Conservation (phyloP, 2,888 invertebrate species). For the Orthosia cruda region DNA sequence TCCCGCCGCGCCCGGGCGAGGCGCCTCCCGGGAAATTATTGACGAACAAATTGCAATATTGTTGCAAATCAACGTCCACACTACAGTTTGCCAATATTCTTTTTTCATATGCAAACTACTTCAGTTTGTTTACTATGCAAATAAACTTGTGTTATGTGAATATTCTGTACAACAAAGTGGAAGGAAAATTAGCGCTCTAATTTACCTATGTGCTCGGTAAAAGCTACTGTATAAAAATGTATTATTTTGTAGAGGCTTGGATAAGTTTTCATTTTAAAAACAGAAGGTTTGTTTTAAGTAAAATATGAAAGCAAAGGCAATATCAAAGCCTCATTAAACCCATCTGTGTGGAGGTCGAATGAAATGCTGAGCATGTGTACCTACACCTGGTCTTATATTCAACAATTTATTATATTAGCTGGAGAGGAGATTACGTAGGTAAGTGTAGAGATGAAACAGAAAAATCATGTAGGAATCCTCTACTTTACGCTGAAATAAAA, state of each 20-base stretch:
- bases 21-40: slow-evolving; percentile 84
- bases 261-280: slow-evolving; percentile 24
- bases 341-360: slow-evolving; percentile 27
- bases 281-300: slow-evolving; percentile 23
- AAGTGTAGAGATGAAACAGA: slow-evolving; percentile 8
- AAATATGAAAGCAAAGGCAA: slow-evolving; percentile 41
- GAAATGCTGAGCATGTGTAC: slow-evolving; percentile 13
- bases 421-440: background rate
- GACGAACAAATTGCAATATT: slow-evolving; percentile 78
- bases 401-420: slow-evolving; percentile 30
- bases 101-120: slow-evolving; percentile 17
- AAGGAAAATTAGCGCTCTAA: slow-evolving; percentile 12
- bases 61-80: slow-evolving; percentile 68
- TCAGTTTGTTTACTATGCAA: slow-evolving; percentile 21
- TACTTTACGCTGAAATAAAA: slow-evolving; percentile 21
- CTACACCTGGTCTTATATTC: slow-evolving; percentile 13
- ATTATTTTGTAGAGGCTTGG: slow-evolving; percentile 23
- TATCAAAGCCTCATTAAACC: slow-evolving; percentile 43
- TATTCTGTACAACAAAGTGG: slow-evolving; percentile 6
- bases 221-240: slow-evolving; percentile 5
- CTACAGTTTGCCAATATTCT: slow-evolving; percentile 23
- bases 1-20: slow-evolving; percentile 57
- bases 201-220: slow-evolving; percentile 9
- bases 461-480: slow-evolving; percentile 1
- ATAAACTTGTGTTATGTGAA: slow-evolving; percentile 3